Evolutionary conservation across 2,888 invertebrate species (phyloP), one percentile per base, ranked within the genome.

Genomic region (Chalcosyrphus nemorum): DNA sequence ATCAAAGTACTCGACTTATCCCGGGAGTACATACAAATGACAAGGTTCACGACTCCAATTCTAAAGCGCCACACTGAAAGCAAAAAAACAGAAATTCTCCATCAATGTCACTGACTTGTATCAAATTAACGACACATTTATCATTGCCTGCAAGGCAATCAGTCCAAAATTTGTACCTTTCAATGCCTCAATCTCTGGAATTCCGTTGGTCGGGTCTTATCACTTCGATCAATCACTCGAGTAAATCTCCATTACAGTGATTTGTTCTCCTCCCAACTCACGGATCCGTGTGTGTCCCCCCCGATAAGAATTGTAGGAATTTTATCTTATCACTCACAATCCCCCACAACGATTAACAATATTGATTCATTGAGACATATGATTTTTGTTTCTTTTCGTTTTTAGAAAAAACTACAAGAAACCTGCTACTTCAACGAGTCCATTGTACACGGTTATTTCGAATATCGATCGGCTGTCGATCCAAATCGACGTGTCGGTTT

Each of bases 351-450:
- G 50, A 65, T 35, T 38, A 50, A 65, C 27, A 27, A 29, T 35
- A 50, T 65, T 50, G 47, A 29, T 47, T 41, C 41, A 57, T 38
- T 57, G 29, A 57, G 24, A 27, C 47, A 35, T n/a, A 38, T 17
- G 3, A 9, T 2, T 38, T 38, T 47, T 52, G 41, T 56, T 21
- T 21, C 43, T 50, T 85, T 89, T 61, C 87, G n/a, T n/a, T n/a
- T n/a, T n/a, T n/a, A 91, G 91, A 90, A 89, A 90, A 90, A 90
- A 88, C 88, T 89, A 87, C 89, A 89, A 88, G 89, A 89, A 87
- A 90, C 91, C 89, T 91, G 91, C 90, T 91, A 91, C 87, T 91
- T 91, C 90, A 91, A 90, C 89, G 91, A 91, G 88, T 89, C 89
- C 86, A 90, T 91, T 87, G 89, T 89, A 78, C 90, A 90, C 89